Conservation (phyloP, 2,797 vertebrate species). For the Halcyon leucocephala region DNA sequence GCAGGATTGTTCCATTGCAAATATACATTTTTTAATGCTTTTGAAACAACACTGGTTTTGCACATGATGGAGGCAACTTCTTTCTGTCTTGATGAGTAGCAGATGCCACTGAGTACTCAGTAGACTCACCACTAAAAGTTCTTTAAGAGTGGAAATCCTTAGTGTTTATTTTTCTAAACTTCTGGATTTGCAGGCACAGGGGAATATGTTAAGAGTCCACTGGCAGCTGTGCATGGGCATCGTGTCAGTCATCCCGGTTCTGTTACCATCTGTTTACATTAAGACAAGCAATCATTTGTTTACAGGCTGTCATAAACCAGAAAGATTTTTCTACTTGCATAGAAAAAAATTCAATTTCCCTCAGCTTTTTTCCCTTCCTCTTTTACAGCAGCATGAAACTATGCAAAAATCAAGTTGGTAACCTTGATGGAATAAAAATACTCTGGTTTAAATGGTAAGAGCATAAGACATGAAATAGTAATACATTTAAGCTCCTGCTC, state of each 20-base stretch:
- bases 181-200: background rate
- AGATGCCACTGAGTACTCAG: background rate
- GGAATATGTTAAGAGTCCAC: background rate
- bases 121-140: background rate
- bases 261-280: slow-evolving; percentile 6
- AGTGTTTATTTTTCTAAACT: background rate
- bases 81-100: background rate
- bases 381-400: background rate
- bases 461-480: background rate
- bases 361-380: background rate
- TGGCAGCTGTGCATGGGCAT: background rate
- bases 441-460: background rate
- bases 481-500: background rate
- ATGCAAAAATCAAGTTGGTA: background rate
- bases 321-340: background rate
- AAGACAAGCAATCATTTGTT: background rate
- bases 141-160: background rate
- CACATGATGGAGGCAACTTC: background rate
- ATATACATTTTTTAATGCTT: background rate
- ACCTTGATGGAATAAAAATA: background rate
- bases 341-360: background rate
- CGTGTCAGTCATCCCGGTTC: background rate
- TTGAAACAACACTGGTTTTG: background rate
- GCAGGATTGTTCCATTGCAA: background rate
- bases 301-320: background rate